Evolutionary conservation across 2,797 vertebrate species (phyloP).

Genomic region (Micropoecilia bifurca): DNA sequence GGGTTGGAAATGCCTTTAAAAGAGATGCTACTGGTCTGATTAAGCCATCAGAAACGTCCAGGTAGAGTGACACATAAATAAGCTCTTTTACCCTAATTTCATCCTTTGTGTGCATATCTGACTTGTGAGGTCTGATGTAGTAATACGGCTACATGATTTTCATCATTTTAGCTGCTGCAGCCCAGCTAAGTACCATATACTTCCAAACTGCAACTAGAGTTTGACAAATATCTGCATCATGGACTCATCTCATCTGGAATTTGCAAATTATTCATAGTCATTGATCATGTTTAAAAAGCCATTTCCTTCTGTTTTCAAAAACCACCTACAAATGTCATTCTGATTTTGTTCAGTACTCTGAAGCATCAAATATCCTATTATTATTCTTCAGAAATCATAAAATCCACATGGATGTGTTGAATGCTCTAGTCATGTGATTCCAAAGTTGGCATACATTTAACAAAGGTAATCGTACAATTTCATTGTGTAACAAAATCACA

Average conservation of each 20-base stretch:
- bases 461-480: slow-evolving; percentile 46
- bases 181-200: slow-evolving; percentile 16
- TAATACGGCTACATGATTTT: slow-evolving; percentile 64
- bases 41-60: slow-evolving; percentile 37
- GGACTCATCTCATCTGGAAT: slow-evolving; percentile 28
- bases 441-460: slow-evolving; percentile 26
- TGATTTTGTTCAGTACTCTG: not conserved
- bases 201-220: slow-evolving; percentile 21
- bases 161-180: slow-evolving; percentile 49
- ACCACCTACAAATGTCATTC: not conserved
- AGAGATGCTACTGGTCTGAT: slow-evolving; percentile 64
- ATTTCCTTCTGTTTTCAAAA: not conserved
- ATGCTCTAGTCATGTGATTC: slow-evolving; percentile 30
- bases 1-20: slow-evolving; percentile 21
- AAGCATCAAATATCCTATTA: slow-evolving; percentile 17
- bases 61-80: slow-evolving; percentile 49
- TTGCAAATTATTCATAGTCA: slow-evolving; percentile 20
- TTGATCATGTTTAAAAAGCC: slow-evolving; percentile 8
- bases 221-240: slow-evolving; percentile 22
- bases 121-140: slow-evolving; percentile 59
- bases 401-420: slow-evolving; percentile 22
- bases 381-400: slow-evolving; percentile 8
- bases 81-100: slow-evolving; percentile 45
- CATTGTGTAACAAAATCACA: slow-evolving; percentile 37
- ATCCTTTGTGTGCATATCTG: slow-evolving; percentile 65